Conservation (phyloP, 2,888 invertebrate genomes). For the Callyntrura guangdongensis region DNA sequence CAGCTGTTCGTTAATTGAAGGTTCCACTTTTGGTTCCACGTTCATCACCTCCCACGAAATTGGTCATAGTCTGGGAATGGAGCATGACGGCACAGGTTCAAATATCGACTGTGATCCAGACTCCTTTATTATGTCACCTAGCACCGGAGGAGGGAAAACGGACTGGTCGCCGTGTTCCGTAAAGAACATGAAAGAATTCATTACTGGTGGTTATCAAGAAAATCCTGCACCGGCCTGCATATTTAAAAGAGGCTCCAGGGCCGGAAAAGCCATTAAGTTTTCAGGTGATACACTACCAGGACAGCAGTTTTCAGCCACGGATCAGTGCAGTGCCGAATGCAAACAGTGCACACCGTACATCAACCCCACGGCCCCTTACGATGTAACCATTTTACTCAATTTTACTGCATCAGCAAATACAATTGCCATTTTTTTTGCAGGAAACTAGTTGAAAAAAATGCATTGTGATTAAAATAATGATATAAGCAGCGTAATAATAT, state of each 20-base stretch:
- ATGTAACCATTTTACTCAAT: slow-evolving; percentile 61
- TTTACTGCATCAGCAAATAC: no score
- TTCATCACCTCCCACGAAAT: slow-evolving; percentile 73
- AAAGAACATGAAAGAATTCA: slow-evolving; percentile 64
- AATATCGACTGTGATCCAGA: slow-evolving; percentile 59
- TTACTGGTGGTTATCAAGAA: slow-evolving; percentile 55
- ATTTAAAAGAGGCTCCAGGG: slow-evolving; percentile 54
- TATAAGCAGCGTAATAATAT: no score
- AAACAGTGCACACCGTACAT: slow-evolving; percentile 43
- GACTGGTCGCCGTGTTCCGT: slow-evolving; percentile 77
- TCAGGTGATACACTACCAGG: slow-evolving; percentile 67
- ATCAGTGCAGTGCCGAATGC: slow-evolving; percentile 55
- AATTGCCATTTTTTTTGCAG: no score
- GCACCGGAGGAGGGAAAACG: slow-evolving; percentile 77
- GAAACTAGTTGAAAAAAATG: no score
- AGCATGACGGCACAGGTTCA: slow-evolving; percentile 70
- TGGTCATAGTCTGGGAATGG: slow-evolving; percentile 71
- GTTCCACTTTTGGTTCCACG: slow-evolving; percentile 63
- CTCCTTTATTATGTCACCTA: slow-evolving; percentile 78
- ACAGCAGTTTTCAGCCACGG: slow-evolving; percentile 51
- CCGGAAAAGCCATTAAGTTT: slow-evolving; percentile 38
- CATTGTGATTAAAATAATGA: no score
- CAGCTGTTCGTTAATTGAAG: slow-evolving; percentile 80
- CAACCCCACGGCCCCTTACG: slow-evolving; percentile 20
- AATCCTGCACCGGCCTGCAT: slow-evolving; percentile 51